phyloP scores from a whole-genome alignment of 1,140 invertebrate genomes.

The Nylanderia fulva region DNA sequence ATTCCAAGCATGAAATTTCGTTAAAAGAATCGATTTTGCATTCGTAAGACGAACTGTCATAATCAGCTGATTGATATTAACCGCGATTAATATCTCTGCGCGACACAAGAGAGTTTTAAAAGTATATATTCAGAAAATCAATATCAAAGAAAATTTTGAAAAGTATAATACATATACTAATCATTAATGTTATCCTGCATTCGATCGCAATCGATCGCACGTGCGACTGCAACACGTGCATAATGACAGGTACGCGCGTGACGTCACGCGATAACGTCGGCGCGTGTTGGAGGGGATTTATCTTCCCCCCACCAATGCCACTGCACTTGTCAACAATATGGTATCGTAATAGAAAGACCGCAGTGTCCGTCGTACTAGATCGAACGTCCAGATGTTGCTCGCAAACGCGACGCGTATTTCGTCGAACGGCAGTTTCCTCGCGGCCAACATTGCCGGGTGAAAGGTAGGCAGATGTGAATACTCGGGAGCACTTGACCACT shows the following conservation, averaged over 20 bases:
- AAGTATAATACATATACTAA: too few species aligned
- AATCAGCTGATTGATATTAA: background rate
- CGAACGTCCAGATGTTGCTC: slow-evolving; percentile 29
- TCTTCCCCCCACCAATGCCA: slow-evolving; percentile 6
- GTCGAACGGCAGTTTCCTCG: background rate
- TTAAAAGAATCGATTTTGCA: background rate
- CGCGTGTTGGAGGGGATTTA: background rate
- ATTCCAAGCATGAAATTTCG: background rate
- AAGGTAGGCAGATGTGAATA: slow-evolving; percentile 3
- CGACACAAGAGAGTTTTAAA: background rate
- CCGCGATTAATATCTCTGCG: background rate
- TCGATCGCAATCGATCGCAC: slow-evolving; percentile 27
- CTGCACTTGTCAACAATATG: slow-evolving; percentile 65
- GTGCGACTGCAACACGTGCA: background rate
- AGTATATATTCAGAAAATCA: too few species aligned
- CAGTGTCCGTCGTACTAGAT: background rate
- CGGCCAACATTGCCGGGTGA: background rate
- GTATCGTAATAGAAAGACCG: background rate
- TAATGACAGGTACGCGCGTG: background rate
- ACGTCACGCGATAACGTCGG: background rate
- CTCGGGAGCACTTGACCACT: background rate
- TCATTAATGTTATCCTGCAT: too few species aligned
- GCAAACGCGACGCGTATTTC: slow-evolving; percentile 5
- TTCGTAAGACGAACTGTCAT: background rate
- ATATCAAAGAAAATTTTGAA: background rate